Conservation (phyloP, 2,888 invertebrate species). For the Eupeodes latifasciatus region DNA sequence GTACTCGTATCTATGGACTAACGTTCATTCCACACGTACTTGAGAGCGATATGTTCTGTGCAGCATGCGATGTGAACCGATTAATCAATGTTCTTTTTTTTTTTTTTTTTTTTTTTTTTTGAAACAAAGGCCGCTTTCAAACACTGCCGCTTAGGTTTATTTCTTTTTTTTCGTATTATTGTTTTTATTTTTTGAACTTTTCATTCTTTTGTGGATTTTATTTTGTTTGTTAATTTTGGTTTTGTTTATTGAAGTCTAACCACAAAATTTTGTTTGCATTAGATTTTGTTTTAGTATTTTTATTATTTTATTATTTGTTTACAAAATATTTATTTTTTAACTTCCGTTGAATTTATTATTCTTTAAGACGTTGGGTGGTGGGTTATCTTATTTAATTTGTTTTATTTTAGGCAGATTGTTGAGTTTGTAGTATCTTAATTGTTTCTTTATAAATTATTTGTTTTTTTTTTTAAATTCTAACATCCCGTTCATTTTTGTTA, state of each 20-base stretch:
- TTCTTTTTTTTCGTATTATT: neutral
- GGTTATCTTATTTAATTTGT: too few species aligned
- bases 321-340: neutral
- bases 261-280: slow-evolving; percentile 5
- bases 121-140: slow-evolving; percentile 14
- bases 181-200: neutral
- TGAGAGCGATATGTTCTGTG: neutral
- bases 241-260: neutral
- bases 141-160: neutral
- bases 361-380: too few species aligned
- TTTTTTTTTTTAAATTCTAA: too few species aligned
- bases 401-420: too few species aligned
- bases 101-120: neutral
- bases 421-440: too few species aligned
- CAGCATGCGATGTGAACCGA: slow-evolving; percentile 36
- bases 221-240: neutral
- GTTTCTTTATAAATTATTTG: too few species aligned
- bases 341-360: neutral
- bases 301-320: neutral
- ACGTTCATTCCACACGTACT: slow-evolving; percentile 27
- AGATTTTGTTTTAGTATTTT: neutral
- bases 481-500: too few species aligned
- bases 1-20: neutral
- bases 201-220: slow-evolving; percentile 9
- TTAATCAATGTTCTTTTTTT: slow-evolving; percentile 36